phyloP scores from a whole-genome alignment of 2,113 vertebrate genomes.

The Lipotes vexillifer region DNA sequence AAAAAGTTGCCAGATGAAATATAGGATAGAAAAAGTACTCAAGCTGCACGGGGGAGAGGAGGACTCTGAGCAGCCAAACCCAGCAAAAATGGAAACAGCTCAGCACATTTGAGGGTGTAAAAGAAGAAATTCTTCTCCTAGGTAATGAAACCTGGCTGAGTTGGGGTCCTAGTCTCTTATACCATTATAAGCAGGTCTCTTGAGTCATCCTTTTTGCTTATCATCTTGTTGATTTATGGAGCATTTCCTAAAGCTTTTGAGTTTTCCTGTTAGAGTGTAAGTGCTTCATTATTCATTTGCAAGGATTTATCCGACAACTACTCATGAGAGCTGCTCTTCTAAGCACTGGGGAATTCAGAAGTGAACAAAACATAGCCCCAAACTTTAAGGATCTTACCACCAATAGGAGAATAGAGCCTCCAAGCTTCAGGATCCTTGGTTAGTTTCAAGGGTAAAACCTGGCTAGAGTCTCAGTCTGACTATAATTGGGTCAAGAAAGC shows the following conservation, averaged over 20 bases:
- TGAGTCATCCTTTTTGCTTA: background rate
- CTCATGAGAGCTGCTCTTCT: background rate
- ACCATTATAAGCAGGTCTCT: background rate
- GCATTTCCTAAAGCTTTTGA: slow-evolving; percentile 4
- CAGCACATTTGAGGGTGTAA: background rate
- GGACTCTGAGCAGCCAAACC: background rate
- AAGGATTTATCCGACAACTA: background rate
- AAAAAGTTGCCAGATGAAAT: background rate
- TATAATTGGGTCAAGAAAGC: background rate
- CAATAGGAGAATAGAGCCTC: background rate
- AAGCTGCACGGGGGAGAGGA: background rate
- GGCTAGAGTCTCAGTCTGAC: background rate
- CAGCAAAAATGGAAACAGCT: background rate
- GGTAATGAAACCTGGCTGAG: background rate
- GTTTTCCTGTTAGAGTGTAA: background rate
- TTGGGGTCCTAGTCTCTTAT: background rate
- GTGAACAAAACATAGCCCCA: background rate
- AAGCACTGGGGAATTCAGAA: background rate
- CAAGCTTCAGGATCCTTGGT: background rate
- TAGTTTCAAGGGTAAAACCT: background rate
- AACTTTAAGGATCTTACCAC: background rate
- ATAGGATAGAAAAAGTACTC: background rate
- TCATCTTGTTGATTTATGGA: background rate
- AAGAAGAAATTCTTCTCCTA: background rate
- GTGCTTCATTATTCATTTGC: background rate